A percentile compares a stretch with the other conserved stretches of the same genome.
phyloP scores from a whole-genome alignment of 30 jellyfish, hydroid and myxozoan genomes.

The Mastigias papua region DNA sequence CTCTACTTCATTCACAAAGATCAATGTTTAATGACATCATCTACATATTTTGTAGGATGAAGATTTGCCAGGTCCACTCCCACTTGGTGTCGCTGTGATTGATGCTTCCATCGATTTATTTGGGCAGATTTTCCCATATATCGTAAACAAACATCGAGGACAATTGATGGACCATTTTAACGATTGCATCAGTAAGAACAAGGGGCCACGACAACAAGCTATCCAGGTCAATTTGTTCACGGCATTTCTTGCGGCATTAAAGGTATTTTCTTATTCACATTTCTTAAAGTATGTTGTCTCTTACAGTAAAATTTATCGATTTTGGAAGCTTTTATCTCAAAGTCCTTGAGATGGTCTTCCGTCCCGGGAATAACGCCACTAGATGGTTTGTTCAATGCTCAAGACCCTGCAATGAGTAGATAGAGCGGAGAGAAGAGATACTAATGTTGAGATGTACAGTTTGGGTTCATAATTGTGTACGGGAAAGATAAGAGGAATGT shows the following conservation, averaged over 20 bases:
- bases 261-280: conserved; percentile 85
- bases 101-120: conserved; percentile 90
- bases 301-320: no score
- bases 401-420: no score
- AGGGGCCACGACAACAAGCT: conserved; percentile 98
- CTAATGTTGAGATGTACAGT: no score
- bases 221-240: conserved; percentile 95
- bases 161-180: conserved; percentile 94
- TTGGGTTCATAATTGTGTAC: no score
- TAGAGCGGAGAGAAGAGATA: no score
- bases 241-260: conserved; percentile 94
- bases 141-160: conserved; percentile 90
- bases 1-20: not conserved
- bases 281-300: no score
- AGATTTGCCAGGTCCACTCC: conserved; percentile 98
- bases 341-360: no score
- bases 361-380: no score
- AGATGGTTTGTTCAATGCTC: no score
- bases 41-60: conserved; percentile 62
- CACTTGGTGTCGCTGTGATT: conserved; percentile 99
- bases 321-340: no score
- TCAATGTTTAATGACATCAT: not conserved
- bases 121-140: conserved; percentile 90
- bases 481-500: no score
- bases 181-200: conserved; percentile 91